Base-by-base conservation (phyloP, 2,888 invertebrate species). In the Eudemis profundana region DNA sequence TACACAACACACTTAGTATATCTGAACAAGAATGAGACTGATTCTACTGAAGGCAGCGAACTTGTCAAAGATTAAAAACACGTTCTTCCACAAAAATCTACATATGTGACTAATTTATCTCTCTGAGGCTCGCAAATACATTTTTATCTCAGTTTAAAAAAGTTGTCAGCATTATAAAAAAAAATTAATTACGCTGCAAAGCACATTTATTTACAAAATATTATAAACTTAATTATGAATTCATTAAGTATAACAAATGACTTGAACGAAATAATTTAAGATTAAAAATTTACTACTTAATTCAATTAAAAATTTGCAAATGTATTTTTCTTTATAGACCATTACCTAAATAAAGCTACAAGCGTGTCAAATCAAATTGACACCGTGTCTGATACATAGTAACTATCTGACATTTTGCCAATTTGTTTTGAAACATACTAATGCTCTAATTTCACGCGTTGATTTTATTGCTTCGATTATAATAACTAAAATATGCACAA, bases 21-120 rank as follows among this genome's bases (percentile, higher is more conserved):
- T 63, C 19, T 17, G 33, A 10, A 51, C 44, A 38, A 57, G 64
- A 44, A 57, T 64, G 36, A 36, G 15, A 44, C 36, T 27, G 50
- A 57, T 63, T 57, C 40, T 42, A 42, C 10, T 57, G 42, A 62
- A 56, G 54, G 54, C 47, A 15, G 56, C 10, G 10, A 17, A 38
- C 14, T 46, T 12, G 17, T 33, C 64, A 57, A 50, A 64, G 64
- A 57, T 8, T 44, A 57, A 36, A 2, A 12, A 19, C 2, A 21
- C n/a, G 21, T 5, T 4, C 17, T 17, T 17, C 12, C 40, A 12
- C 21, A 42, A 19, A 40, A 27, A 5, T 5, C 7, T 27, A 27
- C 1, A n/a, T 27, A 27, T 27, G 7, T 27, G 7, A 27, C 27
- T 27, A 4, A 27, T 27, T 27, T 27, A 27, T 7, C 27, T 27